Evolutionary conservation across 1,140 invertebrate genomes (phyloP).

Genomic region (Plectrocnemia conspersa): DNA sequence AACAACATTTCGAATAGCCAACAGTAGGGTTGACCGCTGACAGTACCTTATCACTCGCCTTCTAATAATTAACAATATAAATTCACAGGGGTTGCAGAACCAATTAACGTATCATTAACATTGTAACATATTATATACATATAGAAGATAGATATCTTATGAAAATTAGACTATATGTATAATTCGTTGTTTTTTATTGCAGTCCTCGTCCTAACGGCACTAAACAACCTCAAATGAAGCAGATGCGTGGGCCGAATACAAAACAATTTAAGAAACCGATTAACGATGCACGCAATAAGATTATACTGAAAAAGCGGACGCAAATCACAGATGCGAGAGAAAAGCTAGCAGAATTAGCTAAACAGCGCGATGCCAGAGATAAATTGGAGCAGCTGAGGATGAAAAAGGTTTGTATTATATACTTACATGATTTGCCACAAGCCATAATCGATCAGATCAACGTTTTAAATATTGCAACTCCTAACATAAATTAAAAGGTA

Average conservation of each 20-base stretch:
- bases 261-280: neutral
- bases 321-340: slow-evolving; percentile 64
- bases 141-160: too few species aligned
- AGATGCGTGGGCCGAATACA: neutral
- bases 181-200: neutral
- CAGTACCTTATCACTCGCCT: neutral
- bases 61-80: neutral
- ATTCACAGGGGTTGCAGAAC: neutral
- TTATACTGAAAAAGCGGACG: slow-evolving; percentile 62
- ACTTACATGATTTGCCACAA: too few species aligned
- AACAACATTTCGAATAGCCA: neutral
- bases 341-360: slow-evolving; percentile 61
- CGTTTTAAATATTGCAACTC: too few species aligned
- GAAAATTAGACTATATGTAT: neutral
- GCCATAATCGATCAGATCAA: too few species aligned
- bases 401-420: slow-evolving; percentile 38
- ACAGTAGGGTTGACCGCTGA: neutral
- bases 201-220: neutral
- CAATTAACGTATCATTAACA: too few species aligned
- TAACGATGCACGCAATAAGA: slow-evolving; percentile 61
- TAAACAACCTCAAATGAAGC: neutral
- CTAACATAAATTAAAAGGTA: too few species aligned
- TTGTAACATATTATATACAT: too few species aligned
- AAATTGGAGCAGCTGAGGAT: slow-evolving; percentile 57
- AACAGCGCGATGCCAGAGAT: slow-evolving; percentile 61